Conservation (phyloP, 1,140 invertebrate genomes). For the Drosophila gunungcola region DNA sequence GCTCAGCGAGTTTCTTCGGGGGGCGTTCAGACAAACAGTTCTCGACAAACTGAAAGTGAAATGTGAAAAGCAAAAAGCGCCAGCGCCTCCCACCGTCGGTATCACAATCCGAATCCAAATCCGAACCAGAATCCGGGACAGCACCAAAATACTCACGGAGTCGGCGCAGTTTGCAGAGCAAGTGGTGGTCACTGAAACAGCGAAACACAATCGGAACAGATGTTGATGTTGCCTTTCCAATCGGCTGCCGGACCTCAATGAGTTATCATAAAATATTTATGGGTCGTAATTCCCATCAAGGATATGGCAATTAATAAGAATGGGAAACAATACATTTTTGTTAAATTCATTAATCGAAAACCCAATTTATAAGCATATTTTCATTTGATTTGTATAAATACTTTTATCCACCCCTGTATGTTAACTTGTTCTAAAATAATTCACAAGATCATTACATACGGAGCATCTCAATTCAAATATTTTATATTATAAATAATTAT, state of each 20-base stretch:
- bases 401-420: too few species aligned
- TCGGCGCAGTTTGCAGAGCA: slow-evolving; percentile 58
- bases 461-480: too few species aligned
- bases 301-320: neutral
- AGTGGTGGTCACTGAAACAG: slow-evolving; percentile 65
- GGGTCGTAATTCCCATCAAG: slow-evolving; percentile 6
- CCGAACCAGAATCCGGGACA: slow-evolving; percentile 68
- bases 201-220: slow-evolving; percentile 42
- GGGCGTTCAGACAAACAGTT: slow-evolving; percentile 69
- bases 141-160: slow-evolving; percentile 45
- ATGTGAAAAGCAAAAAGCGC: slow-evolving; percentile 65
- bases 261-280: slow-evolving; percentile 30
- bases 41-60: slow-evolving; percentile 79
- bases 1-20: slow-evolving; percentile 24
- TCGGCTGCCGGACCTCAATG: slow-evolving; percentile 20
- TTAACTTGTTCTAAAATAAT: too few species aligned
- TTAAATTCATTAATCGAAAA: neutral
- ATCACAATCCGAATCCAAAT: slow-evolving; percentile 28
- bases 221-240: slow-evolving; percentile 49
- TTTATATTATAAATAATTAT: too few species aligned
- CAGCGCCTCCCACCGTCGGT: slow-evolving; percentile 46
- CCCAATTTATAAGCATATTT: too few species aligned
- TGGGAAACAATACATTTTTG: too few species aligned
- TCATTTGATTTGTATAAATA: too few species aligned
- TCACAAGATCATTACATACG: too few species aligned